Evolutionary conservation across 2,888 invertebrate genomes (phyloP).

Genomic region (Lithophane leautieri): DNA sequence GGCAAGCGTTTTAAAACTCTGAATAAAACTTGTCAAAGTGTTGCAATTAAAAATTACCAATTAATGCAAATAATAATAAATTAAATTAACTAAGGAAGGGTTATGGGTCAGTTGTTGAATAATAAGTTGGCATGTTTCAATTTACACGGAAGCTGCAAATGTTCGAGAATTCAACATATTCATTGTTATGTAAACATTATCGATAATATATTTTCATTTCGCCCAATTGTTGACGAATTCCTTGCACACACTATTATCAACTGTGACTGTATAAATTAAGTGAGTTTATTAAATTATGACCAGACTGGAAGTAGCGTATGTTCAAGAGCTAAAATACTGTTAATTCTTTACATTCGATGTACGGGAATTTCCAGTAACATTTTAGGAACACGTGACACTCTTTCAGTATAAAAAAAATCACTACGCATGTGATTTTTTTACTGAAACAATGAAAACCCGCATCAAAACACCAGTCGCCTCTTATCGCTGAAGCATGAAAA

Average conservation of each 20-base stretch:
- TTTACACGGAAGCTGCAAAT: conserved; percentile 18
- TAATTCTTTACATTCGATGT: neutral
- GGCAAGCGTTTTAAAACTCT: too few relatives aligned
- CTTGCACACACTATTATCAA: conserved; percentile 24
- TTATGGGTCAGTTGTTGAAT: neutral
- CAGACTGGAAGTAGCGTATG: neutral
- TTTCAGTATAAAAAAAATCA: too few relatives aligned
- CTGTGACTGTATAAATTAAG: neutral
- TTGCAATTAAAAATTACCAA: too few relatives aligned
- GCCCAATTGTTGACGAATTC: conserved; percentile 58
- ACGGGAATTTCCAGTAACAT: neutral
- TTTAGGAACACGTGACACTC: neutral
- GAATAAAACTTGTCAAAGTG: too few relatives aligned
- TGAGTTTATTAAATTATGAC: neutral
- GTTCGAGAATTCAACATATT: conserved; percentile 35
- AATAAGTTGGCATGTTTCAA: neutral
- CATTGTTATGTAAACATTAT: conserved; percentile 58
- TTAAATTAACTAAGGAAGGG: too few relatives aligned
- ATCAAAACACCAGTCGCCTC: neutral
- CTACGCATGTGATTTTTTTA: neutral
- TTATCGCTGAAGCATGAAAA: conserved; percentile 31
- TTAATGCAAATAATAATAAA: too few relatives aligned
- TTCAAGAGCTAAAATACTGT: neutral
- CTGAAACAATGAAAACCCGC: conserved; percentile 3
- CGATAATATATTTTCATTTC: conserved; percentile 50